Evolutionary conservation across 2,888 invertebrate genomes (phyloP).

Genomic region (Mesopsocus fuscifrons): DNA sequence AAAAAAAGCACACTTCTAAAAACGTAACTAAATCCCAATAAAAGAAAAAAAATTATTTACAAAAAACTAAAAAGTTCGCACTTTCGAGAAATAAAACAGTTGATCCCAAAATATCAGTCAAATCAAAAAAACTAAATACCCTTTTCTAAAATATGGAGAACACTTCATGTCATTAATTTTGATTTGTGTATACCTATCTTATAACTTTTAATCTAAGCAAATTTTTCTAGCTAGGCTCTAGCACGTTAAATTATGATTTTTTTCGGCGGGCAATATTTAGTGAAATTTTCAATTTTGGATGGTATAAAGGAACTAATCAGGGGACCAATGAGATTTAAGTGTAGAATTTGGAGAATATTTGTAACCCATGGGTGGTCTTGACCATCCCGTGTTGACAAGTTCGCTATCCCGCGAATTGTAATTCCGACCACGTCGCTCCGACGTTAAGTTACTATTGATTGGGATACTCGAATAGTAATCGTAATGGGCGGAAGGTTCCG

Average conservation of each 20-base stretch:
- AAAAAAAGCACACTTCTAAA: neutral
- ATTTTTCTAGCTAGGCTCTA: too few relatives aligned
- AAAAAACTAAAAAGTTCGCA: neutral
- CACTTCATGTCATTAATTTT: too few relatives aligned
- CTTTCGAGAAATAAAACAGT: neutral
- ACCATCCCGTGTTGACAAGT: too few relatives aligned
- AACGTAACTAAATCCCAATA: neutral
- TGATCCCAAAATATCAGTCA: too few relatives aligned
- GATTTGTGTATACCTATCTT: too few relatives aligned
- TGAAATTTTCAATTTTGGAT: too few relatives aligned
- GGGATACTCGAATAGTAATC: constrained; percentile 2
- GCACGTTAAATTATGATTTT: too few relatives aligned
- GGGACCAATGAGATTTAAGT: constrained; percentile 3
- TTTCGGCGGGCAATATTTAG: too few relatives aligned
- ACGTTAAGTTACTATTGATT: constrained; percentile 4
- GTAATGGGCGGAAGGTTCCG: neutral
- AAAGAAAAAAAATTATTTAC: neutral
- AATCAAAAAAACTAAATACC: too few relatives aligned
- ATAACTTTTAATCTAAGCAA: too few relatives aligned
- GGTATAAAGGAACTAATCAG: too few relatives aligned
- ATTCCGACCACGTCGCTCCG: constrained; percentile 6
- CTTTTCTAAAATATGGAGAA: too few relatives aligned
- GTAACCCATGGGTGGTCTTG: neutral
- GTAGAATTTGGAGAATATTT: neutral
- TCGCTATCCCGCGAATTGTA: constrained; percentile 6